These are phyloP conservation scores for Platycercus adscitus DNA, from an alignment of 2,113 vertebrate species.

Conservation along the genomic window DNA sequence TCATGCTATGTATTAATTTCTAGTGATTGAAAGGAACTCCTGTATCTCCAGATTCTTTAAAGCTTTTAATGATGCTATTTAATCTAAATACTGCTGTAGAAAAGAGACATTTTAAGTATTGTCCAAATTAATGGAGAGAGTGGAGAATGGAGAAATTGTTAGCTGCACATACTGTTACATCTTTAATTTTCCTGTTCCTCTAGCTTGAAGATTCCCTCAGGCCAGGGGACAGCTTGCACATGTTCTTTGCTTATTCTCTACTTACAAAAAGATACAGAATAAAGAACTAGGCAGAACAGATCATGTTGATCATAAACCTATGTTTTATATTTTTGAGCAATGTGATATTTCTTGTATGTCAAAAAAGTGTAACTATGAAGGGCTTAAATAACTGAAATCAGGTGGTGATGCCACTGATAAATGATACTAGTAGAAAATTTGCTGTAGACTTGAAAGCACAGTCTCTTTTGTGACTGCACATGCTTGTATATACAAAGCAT, in stretches of 20 bases:
- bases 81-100: not conserved
- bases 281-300: not conserved
- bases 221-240: fast-evolving
- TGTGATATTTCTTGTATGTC: fast-evolving
- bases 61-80: not conserved
- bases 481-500: not conserved
- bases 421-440: not conserved
- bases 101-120: not conserved
- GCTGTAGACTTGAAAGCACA: not conserved
- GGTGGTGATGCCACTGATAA: not conserved
- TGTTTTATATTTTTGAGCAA: not conserved
- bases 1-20: fast-evolving
- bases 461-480: not conserved
- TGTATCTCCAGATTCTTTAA: not conserved
- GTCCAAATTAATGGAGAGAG: not conserved
- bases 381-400: not conserved
- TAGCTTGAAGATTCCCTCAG: not conserved
- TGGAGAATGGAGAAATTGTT: not conserved
- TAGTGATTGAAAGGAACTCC: not conserved
- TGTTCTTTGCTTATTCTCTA: not conserved
- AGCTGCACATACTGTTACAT: not conserved
- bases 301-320: not conserved
- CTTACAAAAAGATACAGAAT: not conserved
- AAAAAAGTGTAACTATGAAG: not conserved
- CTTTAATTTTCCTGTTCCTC: not conserved